phyloP scores from a whole-genome alignment of 2,113 vertebrate species.

The Otolemur garnettii region DNA sequence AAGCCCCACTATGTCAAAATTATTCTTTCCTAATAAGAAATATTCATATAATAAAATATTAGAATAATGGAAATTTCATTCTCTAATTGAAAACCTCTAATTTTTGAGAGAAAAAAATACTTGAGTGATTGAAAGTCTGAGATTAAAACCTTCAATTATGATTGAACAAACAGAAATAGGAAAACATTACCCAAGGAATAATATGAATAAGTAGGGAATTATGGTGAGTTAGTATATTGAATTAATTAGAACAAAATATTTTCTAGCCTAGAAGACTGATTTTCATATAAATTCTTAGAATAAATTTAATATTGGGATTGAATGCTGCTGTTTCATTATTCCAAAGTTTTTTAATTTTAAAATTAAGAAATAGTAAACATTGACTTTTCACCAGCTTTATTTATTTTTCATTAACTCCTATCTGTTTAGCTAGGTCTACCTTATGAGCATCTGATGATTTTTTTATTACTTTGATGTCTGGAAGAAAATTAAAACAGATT shows the following conservation, averaged over 20 bases:
- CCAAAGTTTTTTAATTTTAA: slow-evolving; percentile 14
- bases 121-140: neutral
- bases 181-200: neutral
- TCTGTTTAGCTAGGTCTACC: neutral
- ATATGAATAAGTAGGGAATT: neutral
- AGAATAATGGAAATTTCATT: neutral
- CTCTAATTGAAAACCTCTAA: neutral
- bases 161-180: neutral
- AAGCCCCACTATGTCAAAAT: neutral
- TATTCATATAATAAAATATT: neutral
- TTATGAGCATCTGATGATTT: neutral
- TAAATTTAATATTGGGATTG: neutral
- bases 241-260: slow-evolving; percentile 37
- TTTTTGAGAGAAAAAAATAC: neutral
- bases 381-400: neutral
- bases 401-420: neutral
- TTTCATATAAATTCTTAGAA: slow-evolving; percentile 43
- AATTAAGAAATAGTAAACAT: neutral
- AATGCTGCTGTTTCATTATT: neutral
- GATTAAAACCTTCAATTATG: neutral
- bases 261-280: slow-evolving; percentile 14
- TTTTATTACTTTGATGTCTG: neutral
- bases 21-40: neutral
- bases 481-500: slow-evolving; percentile 15
- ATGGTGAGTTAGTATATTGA: neutral